Conservation (phyloP, 2,888 invertebrate genomes). For the Cataglyphis albicans region DNA sequence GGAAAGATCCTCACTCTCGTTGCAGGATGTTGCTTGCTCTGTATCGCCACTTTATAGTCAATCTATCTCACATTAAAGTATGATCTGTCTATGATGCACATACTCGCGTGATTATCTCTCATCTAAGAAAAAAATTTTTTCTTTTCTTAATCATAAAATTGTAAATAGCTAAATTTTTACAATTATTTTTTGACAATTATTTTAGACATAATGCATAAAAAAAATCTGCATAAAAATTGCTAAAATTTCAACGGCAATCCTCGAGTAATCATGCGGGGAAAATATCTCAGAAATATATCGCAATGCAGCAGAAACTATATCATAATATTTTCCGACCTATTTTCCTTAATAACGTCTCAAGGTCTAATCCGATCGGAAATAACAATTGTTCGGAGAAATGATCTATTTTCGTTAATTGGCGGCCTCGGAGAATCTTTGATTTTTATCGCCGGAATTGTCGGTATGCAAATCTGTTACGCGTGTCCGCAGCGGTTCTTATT, state of each 20-base stretch:
- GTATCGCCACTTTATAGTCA: constrained; percentile 22
- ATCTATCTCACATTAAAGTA: background rate
- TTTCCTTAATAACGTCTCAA: constrained; percentile 14
- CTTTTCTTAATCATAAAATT: background rate
- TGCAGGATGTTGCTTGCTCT: constrained; percentile 1
- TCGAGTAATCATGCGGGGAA: background rate
- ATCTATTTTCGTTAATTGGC: constrained; percentile 52
- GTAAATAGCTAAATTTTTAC: background rate
- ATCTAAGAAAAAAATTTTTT: background rate
- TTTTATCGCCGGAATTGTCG: constrained; percentile 29
- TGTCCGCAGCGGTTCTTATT: constrained; percentile 22
- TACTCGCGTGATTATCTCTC: background rate
- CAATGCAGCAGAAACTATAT: background rate
- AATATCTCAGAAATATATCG: background rate
- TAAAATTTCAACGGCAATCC: background rate
- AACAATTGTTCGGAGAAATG: background rate
- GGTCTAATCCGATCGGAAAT: background rate
- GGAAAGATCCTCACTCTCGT: constrained; percentile 10
- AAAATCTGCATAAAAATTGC: background rate
- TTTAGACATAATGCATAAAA: background rate
- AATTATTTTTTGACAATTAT: background rate
- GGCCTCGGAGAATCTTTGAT: background rate
- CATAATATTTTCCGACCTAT: background rate
- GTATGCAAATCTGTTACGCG: background rate
- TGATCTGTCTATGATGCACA: background rate